Conservation (phyloP, 2,797 vertebrate genomes). For the Babyrousa celebensis region DNA sequence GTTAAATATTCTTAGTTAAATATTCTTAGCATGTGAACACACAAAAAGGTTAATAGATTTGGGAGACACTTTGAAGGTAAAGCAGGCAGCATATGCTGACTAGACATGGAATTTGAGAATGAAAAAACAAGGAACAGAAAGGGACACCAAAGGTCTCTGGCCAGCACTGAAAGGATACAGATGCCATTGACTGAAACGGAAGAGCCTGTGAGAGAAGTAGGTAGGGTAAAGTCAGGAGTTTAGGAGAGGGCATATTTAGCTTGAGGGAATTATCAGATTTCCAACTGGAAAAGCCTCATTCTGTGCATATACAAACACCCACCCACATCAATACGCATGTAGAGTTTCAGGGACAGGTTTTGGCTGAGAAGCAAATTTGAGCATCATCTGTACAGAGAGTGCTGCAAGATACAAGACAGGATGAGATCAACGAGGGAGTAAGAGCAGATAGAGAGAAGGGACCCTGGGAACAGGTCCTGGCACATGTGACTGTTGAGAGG, state of each 20-base stretch:
- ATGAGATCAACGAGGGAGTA: not conserved
- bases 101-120: not conserved
- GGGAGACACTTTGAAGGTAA: not conserved
- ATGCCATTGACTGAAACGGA: not conserved
- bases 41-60: not conserved
- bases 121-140: not conserved
- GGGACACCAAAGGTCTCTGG: not conserved
- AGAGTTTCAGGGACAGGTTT: not conserved
- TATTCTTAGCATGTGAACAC: not conserved
- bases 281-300: not conserved
- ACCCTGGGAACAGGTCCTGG: not conserved
- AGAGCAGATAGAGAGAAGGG: not conserved
- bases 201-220: not conserved
- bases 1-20: not conserved
- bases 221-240: not conserved
- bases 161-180: not conserved
- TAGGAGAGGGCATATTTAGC: not conserved
- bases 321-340: not conserved
- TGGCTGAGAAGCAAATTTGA: not conserved
- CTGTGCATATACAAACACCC: not conserved
- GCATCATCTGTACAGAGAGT: not conserved
- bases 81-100: slow-evolving; percentile 17
- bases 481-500: not conserved
- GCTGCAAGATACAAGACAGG: not conserved
- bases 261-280: not conserved